Conservation (phyloP, 1,140 invertebrate genomes). For the Penaeus chinensis region DNA sequence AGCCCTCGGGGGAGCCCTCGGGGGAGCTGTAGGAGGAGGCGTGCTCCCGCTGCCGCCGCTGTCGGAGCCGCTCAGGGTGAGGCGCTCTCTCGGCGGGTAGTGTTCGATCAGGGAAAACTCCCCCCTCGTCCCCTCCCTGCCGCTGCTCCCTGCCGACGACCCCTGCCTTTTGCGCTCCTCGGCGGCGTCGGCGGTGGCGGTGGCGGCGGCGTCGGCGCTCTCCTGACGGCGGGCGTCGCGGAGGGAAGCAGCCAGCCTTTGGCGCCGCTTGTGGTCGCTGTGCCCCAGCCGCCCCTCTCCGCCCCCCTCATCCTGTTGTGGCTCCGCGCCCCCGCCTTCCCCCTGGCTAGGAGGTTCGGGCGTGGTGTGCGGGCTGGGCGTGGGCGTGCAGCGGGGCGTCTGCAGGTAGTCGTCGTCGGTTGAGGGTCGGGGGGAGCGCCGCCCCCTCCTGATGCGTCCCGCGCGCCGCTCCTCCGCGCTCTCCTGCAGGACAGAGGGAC, state of each 20-base stretch:
- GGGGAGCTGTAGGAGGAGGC: slow-evolving; percentile 1
- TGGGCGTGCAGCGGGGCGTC: slow-evolving; percentile 11
- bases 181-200: not conserved
- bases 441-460: slow-evolving; percentile 7
- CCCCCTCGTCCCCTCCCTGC: not conserved
- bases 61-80: slow-evolving; percentile 24
- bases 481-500: slow-evolving; percentile 10
- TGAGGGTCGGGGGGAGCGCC: slow-evolving; percentile 3
- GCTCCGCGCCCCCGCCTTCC: not conserved
- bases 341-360: slow-evolving; percentile 31
- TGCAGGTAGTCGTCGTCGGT: slow-evolving; percentile 19
- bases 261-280: slow-evolving; percentile 35
- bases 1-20: not conserved
- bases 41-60: slow-evolving; percentile 41
- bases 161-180: not conserved
- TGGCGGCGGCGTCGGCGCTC: not conserved
- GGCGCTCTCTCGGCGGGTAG: slow-evolving; percentile 45
- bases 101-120: slow-evolving; percentile 49
- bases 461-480: slow-evolving; percentile 29
- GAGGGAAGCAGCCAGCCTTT: slow-evolving; percentile 2
- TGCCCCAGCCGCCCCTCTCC: slow-evolving; percentile 2
- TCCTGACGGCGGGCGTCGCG: slow-evolving; percentile 1
- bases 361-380: slow-evolving; percentile 38
- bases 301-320: slow-evolving; percentile 2
- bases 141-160: not conserved